Conservation (phyloP, 2,113 vertebrate species). For the Bucco capensis region DNA sequence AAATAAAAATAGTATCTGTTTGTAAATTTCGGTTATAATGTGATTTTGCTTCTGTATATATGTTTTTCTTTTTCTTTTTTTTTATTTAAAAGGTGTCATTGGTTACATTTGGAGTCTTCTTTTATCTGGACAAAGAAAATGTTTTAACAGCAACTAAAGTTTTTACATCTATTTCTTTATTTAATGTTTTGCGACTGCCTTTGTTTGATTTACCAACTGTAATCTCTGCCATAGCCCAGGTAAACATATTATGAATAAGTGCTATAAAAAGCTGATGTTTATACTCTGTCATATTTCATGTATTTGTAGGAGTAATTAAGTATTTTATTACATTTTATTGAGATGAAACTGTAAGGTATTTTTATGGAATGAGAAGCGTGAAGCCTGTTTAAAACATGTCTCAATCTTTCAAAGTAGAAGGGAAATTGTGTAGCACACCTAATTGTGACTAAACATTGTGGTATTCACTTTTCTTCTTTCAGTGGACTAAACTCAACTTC, state of each 20-base stretch:
- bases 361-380: neutral
- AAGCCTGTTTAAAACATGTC: neutral
- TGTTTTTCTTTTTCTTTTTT: neutral
- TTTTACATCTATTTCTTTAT: slow-evolving; percentile 69
- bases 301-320: neutral
- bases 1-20: neutral
- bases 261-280: neutral
- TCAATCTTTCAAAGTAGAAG: neutral
- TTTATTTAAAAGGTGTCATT: slow-evolving; percentile 59
- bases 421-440: neutral
- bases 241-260: neutral
- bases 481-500: neutral
- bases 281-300: neutral
- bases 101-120: slow-evolving; percentile 63
- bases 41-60: neutral
- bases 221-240: slow-evolving; percentile 62
- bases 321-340: neutral
- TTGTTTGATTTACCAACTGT: slow-evolving; percentile 55
- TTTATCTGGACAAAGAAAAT: slow-evolving; percentile 63
- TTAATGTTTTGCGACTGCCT: slow-evolving; percentile 68
- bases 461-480: neutral
- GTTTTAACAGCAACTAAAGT: slow-evolving; percentile 66
- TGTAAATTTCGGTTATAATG: neutral
- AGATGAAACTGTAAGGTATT: neutral
- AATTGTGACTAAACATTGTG: neutral